phyloP scores from a whole-genome alignment of 1,140 invertebrate species.

The Bombus sibiricus region DNA sequence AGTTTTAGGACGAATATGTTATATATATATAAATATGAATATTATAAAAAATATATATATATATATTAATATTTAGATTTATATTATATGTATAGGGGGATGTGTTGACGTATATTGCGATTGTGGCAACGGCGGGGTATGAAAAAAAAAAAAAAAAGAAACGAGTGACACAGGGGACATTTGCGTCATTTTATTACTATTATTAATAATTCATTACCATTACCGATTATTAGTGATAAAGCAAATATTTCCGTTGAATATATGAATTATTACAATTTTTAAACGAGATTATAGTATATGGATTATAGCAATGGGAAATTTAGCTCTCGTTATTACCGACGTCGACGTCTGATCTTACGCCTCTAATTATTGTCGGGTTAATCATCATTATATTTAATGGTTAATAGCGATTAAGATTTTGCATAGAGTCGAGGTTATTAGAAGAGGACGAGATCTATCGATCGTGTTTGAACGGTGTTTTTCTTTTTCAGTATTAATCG shows the following conservation, averaged over 20 bases:
- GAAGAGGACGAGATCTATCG: not conserved
- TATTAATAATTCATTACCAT: not conserved
- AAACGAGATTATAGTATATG: not conserved
- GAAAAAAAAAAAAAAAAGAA: not conserved
- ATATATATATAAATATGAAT: constrained; percentile 65
- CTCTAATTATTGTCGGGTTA: not conserved
- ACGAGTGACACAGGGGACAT: constrained; percentile 49
- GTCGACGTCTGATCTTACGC: not conserved
- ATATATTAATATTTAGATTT: constrained; percentile 68
- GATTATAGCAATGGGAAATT: not conserved
- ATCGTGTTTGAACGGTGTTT: not conserved
- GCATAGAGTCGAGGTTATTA: not conserved
- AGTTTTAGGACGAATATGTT: constrained; percentile 63
- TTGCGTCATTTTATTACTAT: constrained; percentile 38
- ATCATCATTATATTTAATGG: not conserved
- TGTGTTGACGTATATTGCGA: constrained; percentile 62
- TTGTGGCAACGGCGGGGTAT: constrained; percentile 30
- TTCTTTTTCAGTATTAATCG: constrained; percentile 30
- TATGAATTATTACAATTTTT: constrained; percentile 18
- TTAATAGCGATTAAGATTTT: not conserved
- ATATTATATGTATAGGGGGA: constrained; percentile 64
- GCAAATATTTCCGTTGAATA: not conserved
- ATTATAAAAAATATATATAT: constrained; percentile 62
- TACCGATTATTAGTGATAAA: not conserved
- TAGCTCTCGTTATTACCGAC: not conserved